Conservation (phyloP, 2,113 vertebrate genomes). For the Hydrolagus affinis region DNA sequence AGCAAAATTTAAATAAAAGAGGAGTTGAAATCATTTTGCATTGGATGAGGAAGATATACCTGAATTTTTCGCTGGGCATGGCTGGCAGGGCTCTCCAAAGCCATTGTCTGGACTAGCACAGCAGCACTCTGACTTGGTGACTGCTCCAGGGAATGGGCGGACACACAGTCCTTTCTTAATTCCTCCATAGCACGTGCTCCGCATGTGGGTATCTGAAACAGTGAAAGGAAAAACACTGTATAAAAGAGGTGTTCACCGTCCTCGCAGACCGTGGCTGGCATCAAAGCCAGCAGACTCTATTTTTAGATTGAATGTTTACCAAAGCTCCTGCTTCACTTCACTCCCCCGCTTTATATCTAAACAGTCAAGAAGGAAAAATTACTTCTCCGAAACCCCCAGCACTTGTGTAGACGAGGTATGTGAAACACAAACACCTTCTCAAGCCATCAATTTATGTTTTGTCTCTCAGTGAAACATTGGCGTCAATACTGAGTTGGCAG, state of each 20-base stretch:
- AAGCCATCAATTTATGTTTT: not conserved
- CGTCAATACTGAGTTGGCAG: not conserved
- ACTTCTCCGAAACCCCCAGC: not conserved
- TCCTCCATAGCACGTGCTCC: slow-evolving; percentile 63
- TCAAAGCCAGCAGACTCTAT: not conserved
- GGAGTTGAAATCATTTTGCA: not conserved
- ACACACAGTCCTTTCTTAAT: slow-evolving; percentile 56
- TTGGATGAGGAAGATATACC: slow-evolving; percentile 42
- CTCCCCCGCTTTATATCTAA: not conserved
- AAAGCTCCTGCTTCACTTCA: slow-evolving; percentile 19
- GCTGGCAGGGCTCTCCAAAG: slow-evolving; percentile 61
- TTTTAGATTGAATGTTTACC: slow-evolving; percentile 14
- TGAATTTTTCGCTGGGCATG: slow-evolving; percentile 58
- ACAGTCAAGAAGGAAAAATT: not conserved
- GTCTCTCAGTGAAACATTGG: not conserved
- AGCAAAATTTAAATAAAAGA: too few species aligned
- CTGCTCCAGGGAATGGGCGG: slow-evolving; percentile 55
- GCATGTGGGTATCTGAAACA: slow-evolving; percentile 58
- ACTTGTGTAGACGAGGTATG: not conserved
- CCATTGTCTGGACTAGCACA: slow-evolving; percentile 60
- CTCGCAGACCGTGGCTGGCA: slow-evolving; percentile 23
- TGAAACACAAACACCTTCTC: not conserved
- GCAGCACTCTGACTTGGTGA: slow-evolving; percentile 67
- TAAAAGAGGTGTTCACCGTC: not conserved
- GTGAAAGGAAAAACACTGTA: not conserved